These are phyloP conservation scores for Amphimedon queenslandica DNA, from an alignment of 37 sponge, comb jelly and placozoan genomes.

Conservation along the genomic window DNA sequence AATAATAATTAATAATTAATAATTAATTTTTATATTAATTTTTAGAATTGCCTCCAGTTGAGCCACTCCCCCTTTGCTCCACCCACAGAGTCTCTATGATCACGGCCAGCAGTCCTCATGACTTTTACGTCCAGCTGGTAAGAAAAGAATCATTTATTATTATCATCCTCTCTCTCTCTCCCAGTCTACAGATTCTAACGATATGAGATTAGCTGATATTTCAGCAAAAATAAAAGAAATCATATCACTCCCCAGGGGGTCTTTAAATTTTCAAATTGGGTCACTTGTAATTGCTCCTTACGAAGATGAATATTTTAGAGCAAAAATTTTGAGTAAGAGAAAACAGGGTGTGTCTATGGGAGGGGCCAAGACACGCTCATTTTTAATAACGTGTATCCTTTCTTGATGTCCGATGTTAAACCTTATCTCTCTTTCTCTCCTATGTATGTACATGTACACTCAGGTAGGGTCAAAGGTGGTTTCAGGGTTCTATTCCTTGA, in stretches of 20 bases:
- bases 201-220: neutral
- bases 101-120: neutral
- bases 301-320: neutral
- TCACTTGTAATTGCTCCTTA: neutral
- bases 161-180: no score
- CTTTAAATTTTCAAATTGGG: neutral
- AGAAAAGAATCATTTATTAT: neutral
- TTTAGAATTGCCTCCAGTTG: neutral
- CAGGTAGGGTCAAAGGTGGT: neutral
- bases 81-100: neutral
- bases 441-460: neutral
- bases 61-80: neutral
- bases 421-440: neutral
- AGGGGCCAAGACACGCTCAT: no score
- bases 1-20: neutral
- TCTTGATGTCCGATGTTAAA: no score
- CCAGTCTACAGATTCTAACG: neutral
- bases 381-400: neutral
- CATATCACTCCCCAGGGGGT: no score
- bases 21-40: neutral
- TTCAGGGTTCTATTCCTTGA: constrained; percentile 66
- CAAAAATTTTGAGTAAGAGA: neutral
- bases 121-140: neutral
- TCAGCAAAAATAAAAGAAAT: no score
- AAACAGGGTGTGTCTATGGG: no score